These are phyloP conservation scores for Lagothrix lagotricha DNA, from an alignment of 2,797 vertebrate genomes.

Conservation along the genomic window DNA sequence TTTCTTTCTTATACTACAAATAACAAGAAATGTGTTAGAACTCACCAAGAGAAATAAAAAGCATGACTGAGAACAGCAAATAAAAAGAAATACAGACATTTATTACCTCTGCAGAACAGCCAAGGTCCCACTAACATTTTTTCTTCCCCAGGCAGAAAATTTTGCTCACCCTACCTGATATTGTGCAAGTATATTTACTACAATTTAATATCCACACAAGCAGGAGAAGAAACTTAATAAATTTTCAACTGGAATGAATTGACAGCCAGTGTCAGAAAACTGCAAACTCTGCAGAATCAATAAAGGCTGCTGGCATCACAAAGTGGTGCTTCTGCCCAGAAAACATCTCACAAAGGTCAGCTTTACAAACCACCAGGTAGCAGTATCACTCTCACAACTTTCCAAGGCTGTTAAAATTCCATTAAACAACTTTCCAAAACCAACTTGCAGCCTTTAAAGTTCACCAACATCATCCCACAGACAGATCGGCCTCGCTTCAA, in stretches of 20 bases:
- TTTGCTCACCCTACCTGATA: constrained; percentile 54
- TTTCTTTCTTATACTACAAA: constrained; percentile 42
- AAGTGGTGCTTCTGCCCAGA: constrained; percentile 65
- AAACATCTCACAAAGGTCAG: constrained; percentile 64
- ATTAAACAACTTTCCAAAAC: constrained; percentile 62
- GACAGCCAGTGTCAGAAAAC: constrained; percentile 68
- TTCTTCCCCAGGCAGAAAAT: constrained; percentile 56
- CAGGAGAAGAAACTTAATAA: constrained; percentile 72
- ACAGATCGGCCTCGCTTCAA: constrained; percentile 8
- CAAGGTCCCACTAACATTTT: constrained; percentile 64
- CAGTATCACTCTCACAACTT: constrained; percentile 51
- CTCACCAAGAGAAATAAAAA: constrained; percentile 61
- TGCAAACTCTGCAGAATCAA: constrained; percentile 60
- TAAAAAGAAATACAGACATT: constrained; percentile 56
- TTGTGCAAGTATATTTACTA: constrained; percentile 53
- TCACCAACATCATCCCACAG: constrained; percentile 65
- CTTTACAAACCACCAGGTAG: constrained; percentile 76
- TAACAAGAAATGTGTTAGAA: constrained; percentile 53
- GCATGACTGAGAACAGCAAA: constrained; percentile 48
- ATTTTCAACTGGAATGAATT: constrained; percentile 72
- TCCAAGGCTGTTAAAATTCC: constrained; percentile 73
- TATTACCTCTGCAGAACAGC: constrained; percentile 50
- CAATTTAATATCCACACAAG: constrained; percentile 63
- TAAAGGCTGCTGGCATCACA: constrained; percentile 67
- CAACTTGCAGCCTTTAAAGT: constrained; percentile 42